A percentile compares a stretch with the other conserved stretches of the same genome.
These are phyloP conservation scores for Nymphalis polychloros DNA, from an alignment of 2,888 invertebrate species.

Conservation along the genomic window DNA sequence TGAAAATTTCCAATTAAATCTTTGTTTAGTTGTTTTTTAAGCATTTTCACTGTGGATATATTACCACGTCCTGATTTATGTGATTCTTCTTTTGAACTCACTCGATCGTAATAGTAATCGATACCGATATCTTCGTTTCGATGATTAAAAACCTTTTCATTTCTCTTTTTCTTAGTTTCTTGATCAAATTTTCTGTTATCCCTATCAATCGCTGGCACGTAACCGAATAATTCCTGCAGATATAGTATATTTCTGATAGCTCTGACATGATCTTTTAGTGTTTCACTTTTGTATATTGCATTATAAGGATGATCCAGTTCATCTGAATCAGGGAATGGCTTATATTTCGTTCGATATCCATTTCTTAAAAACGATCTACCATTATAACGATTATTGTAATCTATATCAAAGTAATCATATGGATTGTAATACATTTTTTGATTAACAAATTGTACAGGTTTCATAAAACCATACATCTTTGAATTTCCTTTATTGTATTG, in stretches of 20 bases:
- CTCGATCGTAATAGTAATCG: conserved; percentile 49
- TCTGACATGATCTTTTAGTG: conserved; percentile 46
- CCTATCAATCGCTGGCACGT: conserved; percentile 15
- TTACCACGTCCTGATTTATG: not conserved
- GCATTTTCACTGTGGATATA: conserved; percentile 25
- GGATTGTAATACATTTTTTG: conserved; percentile 43
- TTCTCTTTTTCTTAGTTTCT: not conserved
- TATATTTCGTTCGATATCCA: not conserved
- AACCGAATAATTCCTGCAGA: conserved; percentile 42
- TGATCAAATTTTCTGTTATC: conserved; percentile 6
- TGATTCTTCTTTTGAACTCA: not conserved
- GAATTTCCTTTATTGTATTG: conserved; percentile 6
- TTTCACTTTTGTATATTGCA: conserved; percentile 35
- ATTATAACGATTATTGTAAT: conserved; percentile 45
- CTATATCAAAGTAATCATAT: conserved; percentile 51
- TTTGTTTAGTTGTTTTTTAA: not conserved
- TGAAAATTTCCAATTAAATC: conserved; percentile 10
- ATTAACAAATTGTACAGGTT: conserved; percentile 22
- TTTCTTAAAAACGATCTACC: conserved; percentile 34
- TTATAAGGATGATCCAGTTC: conserved; percentile 39
- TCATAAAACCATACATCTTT: conserved; percentile 34
- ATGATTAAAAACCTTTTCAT: not conserved
- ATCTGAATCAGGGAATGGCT: conserved; percentile 29
- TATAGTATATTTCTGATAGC: conserved; percentile 48
- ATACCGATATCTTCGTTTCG: conserved; percentile 37